Conservation (phyloP, 92 coral and sea anemone genomes). For the Siderastrea radians region DNA sequence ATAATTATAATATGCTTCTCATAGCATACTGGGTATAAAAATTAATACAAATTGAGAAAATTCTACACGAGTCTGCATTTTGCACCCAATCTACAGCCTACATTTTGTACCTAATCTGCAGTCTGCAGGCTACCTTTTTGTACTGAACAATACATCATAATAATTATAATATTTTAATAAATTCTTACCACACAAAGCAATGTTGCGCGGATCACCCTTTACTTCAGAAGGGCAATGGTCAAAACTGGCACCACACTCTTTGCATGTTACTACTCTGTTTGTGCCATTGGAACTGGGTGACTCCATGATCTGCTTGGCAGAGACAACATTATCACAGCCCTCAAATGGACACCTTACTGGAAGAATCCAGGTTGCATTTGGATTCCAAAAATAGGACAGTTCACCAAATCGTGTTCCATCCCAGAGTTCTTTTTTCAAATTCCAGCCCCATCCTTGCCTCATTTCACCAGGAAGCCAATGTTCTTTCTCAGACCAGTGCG, state of each 20-base stretch:
- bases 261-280: constrained; percentile 28
- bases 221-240: constrained; percentile 43
- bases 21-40: no score
- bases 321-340: constrained; percentile 44
- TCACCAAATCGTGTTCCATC: constrained; percentile 53
- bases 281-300: constrained; percentile 30
- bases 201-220: constrained; percentile 63
- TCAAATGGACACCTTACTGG: constrained; percentile 48
- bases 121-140: no score
- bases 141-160: no score
- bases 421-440: constrained; percentile 42
- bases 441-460: constrained; percentile 50
- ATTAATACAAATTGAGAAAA: no score
- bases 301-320: constrained; percentile 40
- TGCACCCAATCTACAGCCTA: no score
- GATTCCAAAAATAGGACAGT: constrained; percentile 67
- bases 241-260: constrained; percentile 43
- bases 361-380: constrained; percentile 42
- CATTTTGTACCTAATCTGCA: no score
- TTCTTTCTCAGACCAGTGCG: constrained; percentile 39
- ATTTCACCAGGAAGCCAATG: constrained; percentile 59
- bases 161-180: no score
- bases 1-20: no score
- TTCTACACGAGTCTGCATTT: no score
- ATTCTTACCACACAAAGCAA: constrained; percentile 52